These are phyloP conservation scores for Pongo pygmaeus DNA, from an alignment of 2,113 vertebrate genomes.

Conservation along the genomic window DNA sequence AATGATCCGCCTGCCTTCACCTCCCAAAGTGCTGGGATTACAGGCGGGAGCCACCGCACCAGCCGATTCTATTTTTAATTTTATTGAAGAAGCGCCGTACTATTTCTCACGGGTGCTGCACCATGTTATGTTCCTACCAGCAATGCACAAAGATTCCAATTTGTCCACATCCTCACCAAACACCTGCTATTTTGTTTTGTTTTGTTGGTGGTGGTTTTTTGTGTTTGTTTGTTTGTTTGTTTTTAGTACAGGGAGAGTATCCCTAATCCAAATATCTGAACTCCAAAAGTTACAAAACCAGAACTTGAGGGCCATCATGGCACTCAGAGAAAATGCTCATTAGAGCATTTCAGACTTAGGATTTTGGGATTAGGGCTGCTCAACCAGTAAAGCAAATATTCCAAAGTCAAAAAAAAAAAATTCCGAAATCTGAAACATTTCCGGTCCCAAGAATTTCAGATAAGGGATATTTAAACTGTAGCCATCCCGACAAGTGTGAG, in stretches of 20 bases:
- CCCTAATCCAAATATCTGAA: not conserved
- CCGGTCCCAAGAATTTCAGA: not conserved
- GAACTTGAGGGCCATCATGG: not conserved
- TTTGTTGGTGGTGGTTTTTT: no score
- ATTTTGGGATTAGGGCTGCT: not conserved
- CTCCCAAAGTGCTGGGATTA: no score
- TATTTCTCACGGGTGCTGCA: not conserved
- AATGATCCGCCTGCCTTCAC: no score
- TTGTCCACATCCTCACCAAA: not conserved
- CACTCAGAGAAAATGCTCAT: not conserved
- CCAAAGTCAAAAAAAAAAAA: not conserved
- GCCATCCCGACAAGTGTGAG: not conserved
- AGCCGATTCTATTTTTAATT: not conserved
- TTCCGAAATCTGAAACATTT: not conserved
- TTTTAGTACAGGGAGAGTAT: not conserved
- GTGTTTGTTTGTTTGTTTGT: not conserved
- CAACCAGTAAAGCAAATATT: not conserved
- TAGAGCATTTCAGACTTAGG: not conserved
- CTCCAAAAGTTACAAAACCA: not conserved
- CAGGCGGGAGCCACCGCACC: no score
- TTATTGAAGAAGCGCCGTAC: not conserved
- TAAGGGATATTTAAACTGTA: not conserved
- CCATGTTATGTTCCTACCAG: not conserved
- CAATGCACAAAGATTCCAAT: not conserved
- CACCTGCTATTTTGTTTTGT: not conserved